Base-by-base conservation (phyloP, 2,113 vertebrate species). In the Arizona elegans region DNA sequence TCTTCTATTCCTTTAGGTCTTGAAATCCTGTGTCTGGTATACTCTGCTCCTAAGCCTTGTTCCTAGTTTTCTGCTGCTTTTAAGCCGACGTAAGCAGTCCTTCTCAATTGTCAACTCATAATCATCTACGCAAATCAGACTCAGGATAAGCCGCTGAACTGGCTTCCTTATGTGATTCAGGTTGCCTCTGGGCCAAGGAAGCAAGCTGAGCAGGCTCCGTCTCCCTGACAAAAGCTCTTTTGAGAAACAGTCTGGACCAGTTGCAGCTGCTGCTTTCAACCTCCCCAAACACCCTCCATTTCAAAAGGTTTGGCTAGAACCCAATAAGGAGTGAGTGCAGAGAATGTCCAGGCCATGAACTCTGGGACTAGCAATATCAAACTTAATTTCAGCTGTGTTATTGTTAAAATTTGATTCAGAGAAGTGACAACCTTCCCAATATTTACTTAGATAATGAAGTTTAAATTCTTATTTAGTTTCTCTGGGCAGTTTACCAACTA, bases 211-310 rank as follows among this genome's bases (percentile, higher is more conserved):
- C 88, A 91, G 70, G 91, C 89, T 95, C 90, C 0, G 0, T 56
- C 94, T 96, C 92, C 94, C 85, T 65, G 92, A 93, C 96, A 96
- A 97, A 95, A 96, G 96, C 90, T 88, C 95, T 85, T 96, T 96
- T 96, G 92, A 96, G 94, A 95, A 90, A 94, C 50, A 92, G 43
- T 5, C 88, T 96, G 95, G 93, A 92, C 86, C 38, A 93, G 88
- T 94, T 96, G 95, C 96, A 96, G 90, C 89, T 93, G 95, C 86
- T 0, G 0, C 50, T 91, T 54, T 29, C 65, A 95, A 94, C 91
- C 90, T 89, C 91, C 85, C 50, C 29, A 15, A 58, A 8, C 87
- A 26, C 87, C 85, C 50, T 26, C n/a, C 0, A 81, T 56, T 87
- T 93, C 0, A 0, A 96, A 97, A 90, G 93, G 94, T 93, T 92